Conservation (phyloP, 1,140 invertebrate genomes). For the Akabosia matsudoensis region DNA sequence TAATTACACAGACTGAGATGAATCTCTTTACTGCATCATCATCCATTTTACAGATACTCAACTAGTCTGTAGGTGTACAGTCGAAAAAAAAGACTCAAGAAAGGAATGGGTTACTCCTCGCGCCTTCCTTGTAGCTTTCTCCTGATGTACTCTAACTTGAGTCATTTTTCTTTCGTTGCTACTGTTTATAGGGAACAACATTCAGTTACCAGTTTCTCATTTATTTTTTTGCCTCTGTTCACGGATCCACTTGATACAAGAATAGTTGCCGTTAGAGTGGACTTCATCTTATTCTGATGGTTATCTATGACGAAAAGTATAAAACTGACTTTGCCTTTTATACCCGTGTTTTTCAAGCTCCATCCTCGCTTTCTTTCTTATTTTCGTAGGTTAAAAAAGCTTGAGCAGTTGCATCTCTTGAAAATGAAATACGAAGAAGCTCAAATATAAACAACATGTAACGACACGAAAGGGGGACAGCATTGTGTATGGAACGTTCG, state of each 20-base stretch:
- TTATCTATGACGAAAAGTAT: too few species aligned
- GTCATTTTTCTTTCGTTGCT: slow-evolving; percentile 5
- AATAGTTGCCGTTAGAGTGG: too few species aligned
- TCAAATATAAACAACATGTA: background rate
- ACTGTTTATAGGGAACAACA: background rate
- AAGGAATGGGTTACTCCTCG: background rate
- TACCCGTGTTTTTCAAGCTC: too few species aligned
- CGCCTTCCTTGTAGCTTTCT: background rate
- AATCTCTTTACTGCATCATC: slow-evolving; percentile 23
- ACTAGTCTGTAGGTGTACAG: too few species aligned
- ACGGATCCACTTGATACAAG: too few species aligned
- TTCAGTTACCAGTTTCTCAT: slow-evolving; percentile 11
- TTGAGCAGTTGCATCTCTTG: too few species aligned
- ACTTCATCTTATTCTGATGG: too few species aligned
- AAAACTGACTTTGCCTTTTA: too few species aligned
- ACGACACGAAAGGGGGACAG: background rate
- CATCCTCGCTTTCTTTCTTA: too few species aligned
- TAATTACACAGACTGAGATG: slow-evolving; percentile 36
- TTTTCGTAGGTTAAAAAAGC: too few species aligned
- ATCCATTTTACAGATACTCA: slow-evolving; percentile 14
- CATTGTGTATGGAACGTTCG: background rate
- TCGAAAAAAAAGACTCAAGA: background rate
- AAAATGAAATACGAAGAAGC: background rate
- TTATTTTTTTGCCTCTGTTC: background rate
- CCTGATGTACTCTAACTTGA: slow-evolving; percentile 8